phyloP scores from a whole-genome alignment of 1,140 invertebrate species.

The Dendroctonus ponderosae region DNA sequence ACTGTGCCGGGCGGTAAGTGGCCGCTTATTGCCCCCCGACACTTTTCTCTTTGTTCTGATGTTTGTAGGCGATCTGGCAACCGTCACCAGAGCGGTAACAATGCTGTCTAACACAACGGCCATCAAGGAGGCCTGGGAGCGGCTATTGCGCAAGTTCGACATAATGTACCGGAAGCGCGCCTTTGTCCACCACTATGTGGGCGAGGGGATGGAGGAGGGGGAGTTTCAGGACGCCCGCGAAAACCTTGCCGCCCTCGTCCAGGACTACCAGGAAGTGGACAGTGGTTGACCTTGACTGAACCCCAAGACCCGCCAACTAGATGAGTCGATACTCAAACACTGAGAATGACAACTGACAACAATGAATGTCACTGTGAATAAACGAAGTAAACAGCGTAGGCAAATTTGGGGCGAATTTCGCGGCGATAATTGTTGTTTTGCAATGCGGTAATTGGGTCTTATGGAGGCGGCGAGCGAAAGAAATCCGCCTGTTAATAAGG shows the following conservation, averaged over 20 bases:
- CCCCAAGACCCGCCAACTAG: background rate
- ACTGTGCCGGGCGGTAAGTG: conserved; percentile 60
- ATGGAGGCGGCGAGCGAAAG: background rate
- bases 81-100: conserved; percentile 65
- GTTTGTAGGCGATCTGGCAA: conserved; percentile 54
- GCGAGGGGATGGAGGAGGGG: conserved; percentile 78
- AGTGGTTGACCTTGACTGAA: conserved; percentile 17
- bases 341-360: background rate
- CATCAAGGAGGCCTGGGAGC: conserved; percentile 70
- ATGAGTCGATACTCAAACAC: background rate
- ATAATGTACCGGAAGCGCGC: conserved; percentile 72
- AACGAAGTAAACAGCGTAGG: background rate
- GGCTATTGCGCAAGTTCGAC: conserved; percentile 68
- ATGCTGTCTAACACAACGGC: conserved; percentile 78
- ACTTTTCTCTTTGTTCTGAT: background rate
- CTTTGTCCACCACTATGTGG: conserved; percentile 76
- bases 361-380: background rate
- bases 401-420: background rate
- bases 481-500: background rate
- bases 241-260: conserved; percentile 68
- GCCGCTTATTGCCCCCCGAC: background rate
- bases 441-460: background rate
- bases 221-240: conserved; percentile 69
- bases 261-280: conserved; percentile 64
- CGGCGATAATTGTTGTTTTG: background rate